These are phyloP conservation scores for Miniopterus natalensis DNA, from an alignment of 2,113 vertebrate species.

Conservation along the genomic window DNA sequence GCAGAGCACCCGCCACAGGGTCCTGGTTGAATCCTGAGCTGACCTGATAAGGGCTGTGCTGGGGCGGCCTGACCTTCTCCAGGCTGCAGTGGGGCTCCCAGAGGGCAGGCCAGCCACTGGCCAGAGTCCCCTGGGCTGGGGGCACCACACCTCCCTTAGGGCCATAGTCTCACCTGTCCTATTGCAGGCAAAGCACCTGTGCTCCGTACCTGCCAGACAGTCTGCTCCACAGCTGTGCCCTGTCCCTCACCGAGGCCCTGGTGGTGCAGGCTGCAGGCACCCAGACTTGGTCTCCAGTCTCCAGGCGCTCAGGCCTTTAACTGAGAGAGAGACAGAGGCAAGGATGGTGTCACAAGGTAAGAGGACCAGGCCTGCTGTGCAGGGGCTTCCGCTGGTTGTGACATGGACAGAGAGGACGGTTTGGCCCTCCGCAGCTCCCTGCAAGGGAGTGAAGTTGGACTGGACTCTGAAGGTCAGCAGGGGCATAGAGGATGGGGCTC, in stretches of 20 bases:
- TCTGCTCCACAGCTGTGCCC: too few species aligned
- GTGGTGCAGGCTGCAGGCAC: too few species aligned
- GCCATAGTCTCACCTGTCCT: neutral
- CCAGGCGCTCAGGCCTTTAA: neutral
- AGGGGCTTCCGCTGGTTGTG: neutral
- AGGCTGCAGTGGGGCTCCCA: neutral
- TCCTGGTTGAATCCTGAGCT: neutral
- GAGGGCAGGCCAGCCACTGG: neutral
- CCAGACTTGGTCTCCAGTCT: too few species aligned
- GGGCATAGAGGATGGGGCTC: neutral
- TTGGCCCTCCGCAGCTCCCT: accelerated
- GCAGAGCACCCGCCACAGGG: neutral
- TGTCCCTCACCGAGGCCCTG: neutral
- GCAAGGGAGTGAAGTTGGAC: accelerated
- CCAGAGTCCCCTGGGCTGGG: neutral
- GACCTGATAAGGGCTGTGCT: accelerated
- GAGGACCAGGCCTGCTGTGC: neutral
- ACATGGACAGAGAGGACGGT: neutral
- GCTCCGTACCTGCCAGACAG: neutral
- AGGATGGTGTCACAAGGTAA: accelerated
- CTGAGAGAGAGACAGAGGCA: neutral
- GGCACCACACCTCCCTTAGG: accelerated
- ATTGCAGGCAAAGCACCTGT: too few species aligned
- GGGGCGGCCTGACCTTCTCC: neutral
- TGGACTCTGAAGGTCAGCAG: too few species aligned